Evolutionary conservation across 2,888 invertebrate genomes (phyloP), one percentile per base, ranked within the genome.

Genomic region (Dicycla oo): DNA sequence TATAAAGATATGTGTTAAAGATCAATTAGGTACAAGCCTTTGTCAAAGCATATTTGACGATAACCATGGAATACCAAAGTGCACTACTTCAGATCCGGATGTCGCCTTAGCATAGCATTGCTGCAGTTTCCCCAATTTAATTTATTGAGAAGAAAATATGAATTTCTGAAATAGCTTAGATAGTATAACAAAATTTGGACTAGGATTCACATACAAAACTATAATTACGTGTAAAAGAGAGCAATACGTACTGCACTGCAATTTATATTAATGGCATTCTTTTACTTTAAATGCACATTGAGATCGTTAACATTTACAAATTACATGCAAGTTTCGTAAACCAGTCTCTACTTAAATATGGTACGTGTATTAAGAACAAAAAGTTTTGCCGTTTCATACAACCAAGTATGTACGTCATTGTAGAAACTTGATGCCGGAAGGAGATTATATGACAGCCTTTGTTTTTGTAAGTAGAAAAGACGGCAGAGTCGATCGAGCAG

Each of bases 241-340:
- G 38, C 49, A 38, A 30, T 40, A n/a, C n/a, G n/a, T n/a, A n/a
- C n/a, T n/a, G n/a, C n/a, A n/a, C 53, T 47, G 20, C 20, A 77
- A 45, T 47, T 23, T 3, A 68, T 6, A 53, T 45, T 23, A 23
- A 23, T 43, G 13, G 15, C 45, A 66, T 68, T 58, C 34, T 76
- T 68, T 10, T 66, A 38, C 47, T 34, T 47, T 57, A 45, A 68
- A 45, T 57, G 57, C 43, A 68, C 43, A 75, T 56, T 64, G 47
- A 49, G 56, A 57, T 66, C 76, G 26, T 75, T 73, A 57, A 76
- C 73, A 77, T 74, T 77, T 47, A 77, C 30, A 69, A 68, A 76
- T 58, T 45, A 76, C 45, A 38, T 15, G 30, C 30, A 34, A 47
- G 70, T 77, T 58, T 53, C 78, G 58, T 15, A 77, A 74, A 77